Evolutionary conservation across 23 tunicate species (phyloP), one percentile per base, ranked within the genome.

Genomic region (Styela clava): DNA sequence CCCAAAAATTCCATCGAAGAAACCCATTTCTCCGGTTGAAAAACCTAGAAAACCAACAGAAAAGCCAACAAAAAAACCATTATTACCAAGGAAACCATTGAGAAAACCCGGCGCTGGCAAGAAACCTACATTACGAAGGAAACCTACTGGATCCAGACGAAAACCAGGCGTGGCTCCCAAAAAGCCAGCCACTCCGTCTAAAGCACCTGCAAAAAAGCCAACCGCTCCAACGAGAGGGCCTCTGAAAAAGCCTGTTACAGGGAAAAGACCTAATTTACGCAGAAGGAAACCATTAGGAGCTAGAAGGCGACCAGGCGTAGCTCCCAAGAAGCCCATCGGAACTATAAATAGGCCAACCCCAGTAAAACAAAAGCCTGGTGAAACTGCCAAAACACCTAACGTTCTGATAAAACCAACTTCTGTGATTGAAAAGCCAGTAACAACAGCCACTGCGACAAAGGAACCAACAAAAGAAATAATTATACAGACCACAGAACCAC

Each of bases 11-110:
- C 56, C 56, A 44, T 12, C 56, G 16, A 67, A 67, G 24, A 67
- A 25, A 67, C 71, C 71, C 22, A 27, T 29, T 25, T 44, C 56
- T 44, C 12, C 56, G 7, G 12, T 7, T 12, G 12, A 44, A 44
- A 44, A 44, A 12, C 30, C 71, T 24, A 22, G 31, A 29, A 67
- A 67, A 24, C 30, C 71, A 25, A 12, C 9, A 5, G 22, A 1
- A 67, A 67, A 67, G 71, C 71, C 71, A 67, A 67, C 71, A 16
- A 67, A 67, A 1, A 67, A 67, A 0, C 71, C 71, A 25, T 18
- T 0, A 0, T 1, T 67, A 0, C 30, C 30, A 67, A 0, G 31
- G 56, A 44, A 44, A 12, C 56, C 56, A 44, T 5, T 44, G 12
- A 44, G 56, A 44, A 44, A 44, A 44, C 56, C 56, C 9, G 56